Evolutionary conservation across 2,797 vertebrate genomes (phyloP), one percentile per base, ranked within the genome.

Genomic region (Amphiprion clarkii): DNA sequence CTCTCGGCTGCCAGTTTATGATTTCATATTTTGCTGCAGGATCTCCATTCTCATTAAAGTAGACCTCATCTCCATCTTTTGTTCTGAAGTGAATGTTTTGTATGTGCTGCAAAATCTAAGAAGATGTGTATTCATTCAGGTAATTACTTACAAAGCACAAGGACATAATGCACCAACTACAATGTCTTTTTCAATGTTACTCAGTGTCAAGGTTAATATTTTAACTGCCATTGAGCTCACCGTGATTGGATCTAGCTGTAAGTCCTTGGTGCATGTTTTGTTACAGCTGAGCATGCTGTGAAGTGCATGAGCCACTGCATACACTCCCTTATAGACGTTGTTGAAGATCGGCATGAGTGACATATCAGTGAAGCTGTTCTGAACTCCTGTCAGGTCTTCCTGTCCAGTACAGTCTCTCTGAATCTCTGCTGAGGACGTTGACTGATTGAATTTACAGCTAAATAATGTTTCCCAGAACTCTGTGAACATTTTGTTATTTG

Each of bases 1-100:
- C 39, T 56, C 40, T 81, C 14, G 73, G 83, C 77, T 93, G 93
- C 94, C 94, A 93, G 74, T 94, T 95, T 65, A 94, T 88, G 31
- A 95, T 76, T 44, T 95, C 93, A 88, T 94, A 94, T 51, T 89
- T 93, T 79, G 93, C 93, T 0, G 89, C 51, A 62, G 91, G 89
- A 21, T 94, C 94, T 71, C 93, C 94, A 21, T 92, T 87, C 31
- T 89, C 76, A 81, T 94, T 83, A 40, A 95, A 95, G 63, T 90
- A 91, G 54, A 95, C 90, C 1, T 89, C 82, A 10, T 95, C 91
- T n/a, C 90, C 92, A 12, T 93, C 92, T 17, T 92, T 93, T 21
- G 92, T 95, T 82, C 77, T 87, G 58, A 95, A 95, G 6, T 3
- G 55, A 13, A 85, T 84, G 1, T 51, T 86, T 83, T 69, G 79